Evolutionary conservation across 2,113 vertebrate species (phyloP).

Genomic region (Pavo muticus): DNA sequence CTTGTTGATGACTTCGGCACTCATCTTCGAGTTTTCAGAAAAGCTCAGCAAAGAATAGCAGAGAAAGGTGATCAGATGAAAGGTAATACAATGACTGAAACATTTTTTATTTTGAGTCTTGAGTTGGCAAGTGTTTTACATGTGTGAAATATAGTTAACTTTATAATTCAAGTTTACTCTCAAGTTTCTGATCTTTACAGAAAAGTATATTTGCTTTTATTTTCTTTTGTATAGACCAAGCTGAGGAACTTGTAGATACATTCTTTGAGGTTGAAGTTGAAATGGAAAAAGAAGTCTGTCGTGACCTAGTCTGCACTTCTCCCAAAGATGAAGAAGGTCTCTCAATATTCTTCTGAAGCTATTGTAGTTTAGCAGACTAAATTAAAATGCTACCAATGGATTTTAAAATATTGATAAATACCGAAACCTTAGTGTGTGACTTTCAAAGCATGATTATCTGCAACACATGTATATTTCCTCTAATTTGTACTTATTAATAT

Average conservation of each 20-base stretch:
- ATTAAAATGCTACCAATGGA: not conserved
- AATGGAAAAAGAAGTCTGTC: conserved; percentile 97
- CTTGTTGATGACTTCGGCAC: conserved; percentile 98
- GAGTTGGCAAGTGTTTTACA: not conserved
- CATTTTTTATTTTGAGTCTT: not conserved
- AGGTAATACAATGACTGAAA: conserved; percentile 75
- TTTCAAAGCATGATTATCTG: not conserved
- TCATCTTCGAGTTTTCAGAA: conserved; percentile 96
- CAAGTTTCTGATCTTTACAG: not conserved
- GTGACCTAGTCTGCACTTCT: conserved; percentile 95
- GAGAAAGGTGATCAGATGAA: conserved; percentile 92
- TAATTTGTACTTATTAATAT: not conserved
- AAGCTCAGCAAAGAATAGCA: conserved; percentile 93
- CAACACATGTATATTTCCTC: not conserved
- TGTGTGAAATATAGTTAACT: not conserved
- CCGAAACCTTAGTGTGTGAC: not conserved
- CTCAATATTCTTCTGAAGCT: conserved; percentile 29
- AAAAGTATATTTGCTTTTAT: not conserved
- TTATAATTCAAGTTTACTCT: not conserved
- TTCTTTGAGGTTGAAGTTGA: conserved; percentile 99
- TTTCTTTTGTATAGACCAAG: conserved; percentile 77
- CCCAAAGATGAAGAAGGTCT: conserved; percentile 97
- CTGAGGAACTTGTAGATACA: conserved; percentile 93
- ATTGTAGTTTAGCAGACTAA: not conserved
- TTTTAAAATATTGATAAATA: not conserved